These are phyloP conservation scores for Psophia crepitans DNA, from an alignment of 2,113 vertebrate genomes.

Conservation along the genomic window DNA sequence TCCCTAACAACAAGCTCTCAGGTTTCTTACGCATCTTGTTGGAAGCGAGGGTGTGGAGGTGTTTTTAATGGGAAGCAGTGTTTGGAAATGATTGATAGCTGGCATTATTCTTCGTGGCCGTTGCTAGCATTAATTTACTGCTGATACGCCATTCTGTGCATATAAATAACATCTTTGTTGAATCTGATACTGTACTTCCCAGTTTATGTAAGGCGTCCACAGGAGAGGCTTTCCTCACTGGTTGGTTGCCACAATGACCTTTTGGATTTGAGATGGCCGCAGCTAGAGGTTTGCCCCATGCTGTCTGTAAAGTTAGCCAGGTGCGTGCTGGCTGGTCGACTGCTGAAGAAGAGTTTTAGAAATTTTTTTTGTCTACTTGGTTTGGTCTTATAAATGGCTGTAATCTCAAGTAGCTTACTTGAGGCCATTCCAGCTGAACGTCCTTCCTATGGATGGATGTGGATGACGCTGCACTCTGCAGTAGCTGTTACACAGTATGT, in stretches of 20 bases:
- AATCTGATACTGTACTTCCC: neutral
- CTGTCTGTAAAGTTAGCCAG: neutral
- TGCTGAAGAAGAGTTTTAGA: neutral
- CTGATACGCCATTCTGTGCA: neutral
- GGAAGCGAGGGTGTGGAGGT: neutral
- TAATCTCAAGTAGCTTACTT: neutral
- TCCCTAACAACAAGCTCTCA: neutral
- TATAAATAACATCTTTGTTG: neutral
- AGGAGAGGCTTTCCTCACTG: neutral
- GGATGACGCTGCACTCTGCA: neutral
- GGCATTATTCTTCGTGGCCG: neutral
- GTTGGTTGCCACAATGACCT: neutral
- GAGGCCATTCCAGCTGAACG: neutral
- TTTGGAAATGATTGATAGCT: neutral
- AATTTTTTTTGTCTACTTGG: neutral
- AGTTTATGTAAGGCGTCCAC: neutral
- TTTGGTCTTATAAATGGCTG: neutral
- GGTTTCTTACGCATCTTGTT: neutral
- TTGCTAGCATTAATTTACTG: neutral
- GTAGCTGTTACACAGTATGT: fast-evolving
- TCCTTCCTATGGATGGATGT: neutral
- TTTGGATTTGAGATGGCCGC: neutral
- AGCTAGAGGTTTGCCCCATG: neutral
- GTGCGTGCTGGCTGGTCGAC: neutral
- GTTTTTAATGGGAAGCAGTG: neutral